Percentiles rank a stretch among this genome's conserved stretches.
phyloP scores from a whole-genome alignment of 2,113 vertebrate species.

The Nesospiza acunhae region DNA sequence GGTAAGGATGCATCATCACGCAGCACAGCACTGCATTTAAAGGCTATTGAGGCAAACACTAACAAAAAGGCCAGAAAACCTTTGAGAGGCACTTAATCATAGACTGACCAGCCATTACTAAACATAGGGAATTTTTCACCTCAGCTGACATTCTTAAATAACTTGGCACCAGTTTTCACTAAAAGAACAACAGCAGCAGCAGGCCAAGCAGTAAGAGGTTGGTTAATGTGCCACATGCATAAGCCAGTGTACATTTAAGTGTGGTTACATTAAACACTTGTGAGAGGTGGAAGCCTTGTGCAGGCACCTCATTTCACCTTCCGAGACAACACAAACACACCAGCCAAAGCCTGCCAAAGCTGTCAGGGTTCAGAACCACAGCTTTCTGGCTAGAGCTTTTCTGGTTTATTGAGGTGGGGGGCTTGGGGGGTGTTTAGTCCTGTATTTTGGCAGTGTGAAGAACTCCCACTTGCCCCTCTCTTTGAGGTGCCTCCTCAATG shows the following conservation, averaged over 20 bases:
- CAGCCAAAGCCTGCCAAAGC: neutral
- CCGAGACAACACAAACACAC: fast-evolving
- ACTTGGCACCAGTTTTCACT: neutral
- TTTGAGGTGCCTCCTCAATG: neutral
- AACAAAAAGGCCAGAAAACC: neutral
- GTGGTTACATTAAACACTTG: neutral
- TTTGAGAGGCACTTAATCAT: neutral
- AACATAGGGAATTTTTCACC: neutral
- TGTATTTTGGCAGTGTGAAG: neutral
- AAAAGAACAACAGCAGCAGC: neutral
- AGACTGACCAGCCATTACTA: neutral
- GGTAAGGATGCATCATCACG: neutral
- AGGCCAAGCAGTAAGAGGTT: neutral
- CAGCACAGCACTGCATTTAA: neutral
- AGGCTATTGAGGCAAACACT: neutral
- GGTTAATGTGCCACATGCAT: neutral
- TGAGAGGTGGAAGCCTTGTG: neutral
- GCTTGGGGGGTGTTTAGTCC: too few relatives aligned
- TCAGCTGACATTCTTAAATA: neutral
- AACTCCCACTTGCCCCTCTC: neutral
- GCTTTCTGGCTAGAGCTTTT: neutral
- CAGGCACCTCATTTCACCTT: neutral
- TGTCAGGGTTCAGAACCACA: neutral
- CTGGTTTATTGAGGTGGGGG: neutral
- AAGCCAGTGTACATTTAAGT: neutral